A percentile compares a stretch with the other conserved stretches of the same genome.
phyloP scores from a whole-genome alignment of 1,140 invertebrate genomes.

The Lucilia sericata region DNA sequence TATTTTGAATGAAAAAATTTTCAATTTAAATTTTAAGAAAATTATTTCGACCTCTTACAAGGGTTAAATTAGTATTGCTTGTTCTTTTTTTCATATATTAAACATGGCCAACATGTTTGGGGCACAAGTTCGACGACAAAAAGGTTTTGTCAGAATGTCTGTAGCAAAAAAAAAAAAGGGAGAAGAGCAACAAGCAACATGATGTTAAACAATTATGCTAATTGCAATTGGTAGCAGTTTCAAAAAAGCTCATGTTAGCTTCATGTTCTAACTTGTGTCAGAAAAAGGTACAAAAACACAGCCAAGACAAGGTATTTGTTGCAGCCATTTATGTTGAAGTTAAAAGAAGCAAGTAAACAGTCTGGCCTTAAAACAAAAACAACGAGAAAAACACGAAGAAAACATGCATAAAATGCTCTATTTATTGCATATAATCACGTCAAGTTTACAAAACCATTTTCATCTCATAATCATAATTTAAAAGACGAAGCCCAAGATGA shows the following conservation, averaged over 20 bases:
- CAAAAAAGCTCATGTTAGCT: slow-evolving; percentile 1
- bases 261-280: neutral
- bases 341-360: neutral
- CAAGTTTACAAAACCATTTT: slow-evolving; percentile 44
- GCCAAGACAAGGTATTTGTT: neutral
- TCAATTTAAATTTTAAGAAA: too few species aligned
- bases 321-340: neutral
- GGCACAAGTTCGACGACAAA: neutral
- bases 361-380: slow-evolving; percentile 7
- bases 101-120: neutral
- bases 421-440: slow-evolving; percentile 44
- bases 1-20: too few species aligned
- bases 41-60: neutral
- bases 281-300: neutral
- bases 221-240: slow-evolving; percentile 38
- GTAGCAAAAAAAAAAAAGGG: neutral
- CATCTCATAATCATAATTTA: slow-evolving; percentile 36
- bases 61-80: neutral
- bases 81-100: neutral
- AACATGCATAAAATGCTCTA: slow-evolving; percentile 5
- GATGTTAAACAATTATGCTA: slow-evolving; percentile 46
- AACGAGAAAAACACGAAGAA: neutral
- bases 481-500: neutral
- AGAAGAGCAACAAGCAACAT: slow-evolving; percentile 38
- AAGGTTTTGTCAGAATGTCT: neutral